These are phyloP conservation scores for Linyphia triangularis DNA, from an alignment of 2,888 invertebrate genomes.

Conservation along the genomic window DNA sequence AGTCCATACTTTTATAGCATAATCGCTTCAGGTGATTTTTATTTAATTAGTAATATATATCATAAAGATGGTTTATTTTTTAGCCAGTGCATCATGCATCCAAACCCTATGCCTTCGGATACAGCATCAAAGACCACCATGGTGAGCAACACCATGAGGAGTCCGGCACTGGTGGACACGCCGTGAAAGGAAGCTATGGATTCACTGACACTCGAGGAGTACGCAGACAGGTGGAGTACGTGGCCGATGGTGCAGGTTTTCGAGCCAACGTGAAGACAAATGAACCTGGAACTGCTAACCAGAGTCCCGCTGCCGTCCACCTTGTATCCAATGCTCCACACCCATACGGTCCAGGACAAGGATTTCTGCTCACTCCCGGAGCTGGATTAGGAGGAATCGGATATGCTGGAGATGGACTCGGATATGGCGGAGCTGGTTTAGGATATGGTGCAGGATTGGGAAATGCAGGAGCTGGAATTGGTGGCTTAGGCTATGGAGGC, in stretches of 20 bases:
- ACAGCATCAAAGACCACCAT: conserved; percentile 34
- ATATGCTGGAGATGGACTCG: background rate
- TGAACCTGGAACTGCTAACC: conserved; percentile 43
- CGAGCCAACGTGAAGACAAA: conserved; percentile 41
- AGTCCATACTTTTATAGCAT: too few relatives aligned
- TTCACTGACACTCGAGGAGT: conserved; percentile 38
- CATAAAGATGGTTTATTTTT: too few relatives aligned
- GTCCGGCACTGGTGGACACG: conserved; percentile 12
- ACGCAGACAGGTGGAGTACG: conserved; percentile 42
- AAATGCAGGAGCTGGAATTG: too few relatives aligned
- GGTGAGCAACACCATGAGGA: conserved; percentile 28
- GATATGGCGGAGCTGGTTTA: background rate
- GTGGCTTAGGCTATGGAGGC: background rate
- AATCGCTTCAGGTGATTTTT: too few relatives aligned
- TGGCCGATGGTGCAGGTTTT: conserved; percentile 34
- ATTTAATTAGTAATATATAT: too few relatives aligned
- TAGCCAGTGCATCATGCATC: conserved; percentile 8
- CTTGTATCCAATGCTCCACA: conserved; percentile 18
- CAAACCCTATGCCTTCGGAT: conserved; percentile 43
- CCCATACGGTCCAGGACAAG: background rate
- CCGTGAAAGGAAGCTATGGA: conserved; percentile 40
- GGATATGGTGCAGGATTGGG: background rate
- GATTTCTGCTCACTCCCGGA: background rate
- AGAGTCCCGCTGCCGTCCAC: conserved; percentile 36
- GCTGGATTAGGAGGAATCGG: background rate